Evolutionary conservation across 2,797 vertebrate genomes (phyloP).

Genomic region (Paedocypris micromegethes): DNA sequence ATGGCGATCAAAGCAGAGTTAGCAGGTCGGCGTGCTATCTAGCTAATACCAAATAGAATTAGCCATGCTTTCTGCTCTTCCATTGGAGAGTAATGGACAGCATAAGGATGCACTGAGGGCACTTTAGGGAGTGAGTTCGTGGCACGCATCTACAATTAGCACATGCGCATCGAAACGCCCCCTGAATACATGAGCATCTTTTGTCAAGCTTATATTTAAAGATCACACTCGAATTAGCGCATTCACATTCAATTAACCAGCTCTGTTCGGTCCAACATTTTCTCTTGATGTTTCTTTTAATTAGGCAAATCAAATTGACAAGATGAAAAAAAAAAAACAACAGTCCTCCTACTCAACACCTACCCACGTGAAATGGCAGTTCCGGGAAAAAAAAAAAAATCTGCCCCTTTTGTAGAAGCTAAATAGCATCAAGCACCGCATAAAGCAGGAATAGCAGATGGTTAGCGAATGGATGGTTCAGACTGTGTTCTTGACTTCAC

Average conservation of each 20-base stretch:
- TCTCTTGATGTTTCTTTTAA: conserved; percentile 70
- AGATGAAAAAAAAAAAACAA: conserved; percentile 55
- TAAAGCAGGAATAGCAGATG: conserved; percentile 35
- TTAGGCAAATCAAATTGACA: conserved; percentile 76
- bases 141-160: conserved; percentile 34
- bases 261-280: conserved; percentile 44
- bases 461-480: conserved; percentile 31
- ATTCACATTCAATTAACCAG: conserved; percentile 52
- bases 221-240: conserved; percentile 48
- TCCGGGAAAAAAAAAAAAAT: conserved; percentile 35
- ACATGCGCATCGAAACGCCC: conserved; percentile 31
- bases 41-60: conserved; percentile 26
- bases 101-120: conserved; percentile 18
- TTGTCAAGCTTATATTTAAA: conserved; percentile 51
- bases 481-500: conserved; percentile 14
- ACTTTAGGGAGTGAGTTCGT: conserved; percentile 24
- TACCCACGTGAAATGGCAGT: conserved; percentile 36
- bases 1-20: conserved; percentile 24
- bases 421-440: conserved; percentile 11
- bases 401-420: conserved; percentile 27
- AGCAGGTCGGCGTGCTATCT: conserved; percentile 18
- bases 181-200: conserved; percentile 38
- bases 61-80: conserved; percentile 29
- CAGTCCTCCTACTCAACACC: conserved; percentile 38
- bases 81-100: conserved; percentile 28